phyloP scores from a whole-genome alignment of 1,140 invertebrate genomes.

The Cotesia chilonis region DNA sequence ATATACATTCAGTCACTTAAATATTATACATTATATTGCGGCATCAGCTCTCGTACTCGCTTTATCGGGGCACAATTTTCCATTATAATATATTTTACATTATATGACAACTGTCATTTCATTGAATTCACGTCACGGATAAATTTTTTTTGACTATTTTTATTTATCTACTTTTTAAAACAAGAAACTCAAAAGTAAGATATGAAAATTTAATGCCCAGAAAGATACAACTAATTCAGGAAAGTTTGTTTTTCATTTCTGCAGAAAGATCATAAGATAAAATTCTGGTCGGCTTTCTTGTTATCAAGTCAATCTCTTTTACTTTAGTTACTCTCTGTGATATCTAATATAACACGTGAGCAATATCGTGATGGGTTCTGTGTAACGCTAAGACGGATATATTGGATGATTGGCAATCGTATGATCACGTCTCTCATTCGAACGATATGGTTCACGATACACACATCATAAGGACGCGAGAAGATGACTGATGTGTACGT shows the following conservation, averaged over 20 bases:
- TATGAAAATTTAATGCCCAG: too few relatives aligned
- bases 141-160: too few relatives aligned
- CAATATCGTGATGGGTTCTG: conserved; percentile 27
- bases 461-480: not conserved
- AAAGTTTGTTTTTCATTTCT: not conserved
- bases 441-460: not conserved
- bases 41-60: conserved; percentile 3
- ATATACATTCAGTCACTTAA: conserved; percentile 25
- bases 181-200: too few relatives aligned
- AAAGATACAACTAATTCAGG: too few relatives aligned
- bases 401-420: too few relatives aligned
- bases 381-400: too few relatives aligned
- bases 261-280: not conserved
- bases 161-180: too few relatives aligned
- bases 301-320: conserved; percentile 1
- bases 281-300: conserved; percentile 5
- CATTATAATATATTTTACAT: not conserved
- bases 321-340: not conserved
- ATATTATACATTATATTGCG: conserved; percentile 22
- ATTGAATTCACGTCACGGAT: too few relatives aligned
- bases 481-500: not conserved
- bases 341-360: conserved; percentile 31
- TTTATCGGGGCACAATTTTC: not conserved
- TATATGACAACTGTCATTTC: not conserved
- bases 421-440: not conserved